A percentile compares a stretch with the other conserved stretches of the same genome.
Evolutionary conservation across 2,113 vertebrate genomes (phyloP).

Genomic region (Anarrhichthys ocellatus): DNA sequence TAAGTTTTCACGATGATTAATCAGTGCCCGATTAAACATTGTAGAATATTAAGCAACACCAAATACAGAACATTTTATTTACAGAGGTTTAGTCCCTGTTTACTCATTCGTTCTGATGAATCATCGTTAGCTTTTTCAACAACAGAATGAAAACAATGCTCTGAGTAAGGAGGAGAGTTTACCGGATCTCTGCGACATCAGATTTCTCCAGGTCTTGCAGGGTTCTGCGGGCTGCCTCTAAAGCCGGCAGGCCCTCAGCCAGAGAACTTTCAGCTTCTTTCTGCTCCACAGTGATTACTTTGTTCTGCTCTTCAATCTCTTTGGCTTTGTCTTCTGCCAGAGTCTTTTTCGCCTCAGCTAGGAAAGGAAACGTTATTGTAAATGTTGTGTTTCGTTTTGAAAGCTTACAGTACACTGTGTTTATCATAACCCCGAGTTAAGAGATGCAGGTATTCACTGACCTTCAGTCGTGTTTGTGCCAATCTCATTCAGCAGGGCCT

Average conservation of each 20-base stretch:
- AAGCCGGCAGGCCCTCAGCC: conserved; percentile 90
- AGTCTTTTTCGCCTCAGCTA: conserved; percentile 94
- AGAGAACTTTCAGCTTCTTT: conserved; percentile 89
- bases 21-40: background rate
- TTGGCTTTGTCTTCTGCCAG: conserved; percentile 91
- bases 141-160: background rate
- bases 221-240: conserved; percentile 91
- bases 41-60: background rate
- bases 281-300: conserved; percentile 91
- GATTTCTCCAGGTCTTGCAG: conserved; percentile 95
- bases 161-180: conserved; percentile 1
- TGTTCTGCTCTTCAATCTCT: conserved; percentile 94
- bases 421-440: background rate
- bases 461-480: conserved; percentile 88
- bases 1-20: background rate
- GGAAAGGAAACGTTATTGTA: background rate
- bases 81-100: background rate
- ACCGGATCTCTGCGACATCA: conserved; percentile 97
- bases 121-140: background rate
- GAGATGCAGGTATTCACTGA: conserved; percentile 64
- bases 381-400: background rate
- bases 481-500: conserved; percentile 90
- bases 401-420: background rate
- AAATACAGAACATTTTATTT: background rate
- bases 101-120: background rate